Evolutionary conservation across 2,797 vertebrate genomes (phyloP).

Genomic region (Lycodopsis pacificus): DNA sequence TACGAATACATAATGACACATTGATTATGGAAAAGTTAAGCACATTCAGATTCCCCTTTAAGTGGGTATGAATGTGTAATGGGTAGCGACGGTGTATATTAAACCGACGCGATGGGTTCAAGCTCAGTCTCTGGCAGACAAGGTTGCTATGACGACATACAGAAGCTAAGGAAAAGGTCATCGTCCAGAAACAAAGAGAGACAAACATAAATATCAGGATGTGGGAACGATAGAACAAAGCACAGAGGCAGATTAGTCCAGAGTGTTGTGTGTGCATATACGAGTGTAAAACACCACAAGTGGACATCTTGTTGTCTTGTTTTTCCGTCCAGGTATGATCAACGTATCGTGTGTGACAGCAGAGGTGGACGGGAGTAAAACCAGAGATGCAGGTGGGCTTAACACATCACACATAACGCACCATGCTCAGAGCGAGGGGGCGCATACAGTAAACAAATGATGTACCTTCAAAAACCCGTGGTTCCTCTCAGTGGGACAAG

Average conservation of each 20-base stretch:
- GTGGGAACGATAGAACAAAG: background rate
- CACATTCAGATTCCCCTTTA: conserved; percentile 30
- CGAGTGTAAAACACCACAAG: background rate
- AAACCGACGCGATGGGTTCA: conserved; percentile 43
- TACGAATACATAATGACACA: conserved; percentile 17
- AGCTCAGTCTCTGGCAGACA: conserved; percentile 21
- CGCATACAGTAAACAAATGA: conserved; percentile 34
- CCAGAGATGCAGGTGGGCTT: conserved; percentile 26
- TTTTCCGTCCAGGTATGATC: conserved; percentile 3
- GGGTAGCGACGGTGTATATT: conserved; percentile 26
- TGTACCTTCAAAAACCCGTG: conserved; percentile 17
- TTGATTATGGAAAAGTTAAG: conserved; percentile 37
- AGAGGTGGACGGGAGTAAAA: background rate
- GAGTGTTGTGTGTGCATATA: background rate
- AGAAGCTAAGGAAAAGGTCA: conserved; percentile 3
- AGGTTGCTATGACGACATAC: conserved; percentile 58
- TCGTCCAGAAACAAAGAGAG: conserved; percentile 8
- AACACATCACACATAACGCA: conserved; percentile 20
- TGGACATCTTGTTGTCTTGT: background rate
- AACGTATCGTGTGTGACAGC: conserved; percentile 12
- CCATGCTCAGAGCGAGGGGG: background rate
- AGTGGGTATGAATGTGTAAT: conserved; percentile 38
- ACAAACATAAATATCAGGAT: conserved; percentile 10
- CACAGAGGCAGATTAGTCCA: background rate
- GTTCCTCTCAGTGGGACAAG: conserved; percentile 34